Percentiles rank a stretch among this genome's conserved stretches.
Conservation (phyloP, 2,113 vertebrate species). For the Capreolus pygargus region DNA sequence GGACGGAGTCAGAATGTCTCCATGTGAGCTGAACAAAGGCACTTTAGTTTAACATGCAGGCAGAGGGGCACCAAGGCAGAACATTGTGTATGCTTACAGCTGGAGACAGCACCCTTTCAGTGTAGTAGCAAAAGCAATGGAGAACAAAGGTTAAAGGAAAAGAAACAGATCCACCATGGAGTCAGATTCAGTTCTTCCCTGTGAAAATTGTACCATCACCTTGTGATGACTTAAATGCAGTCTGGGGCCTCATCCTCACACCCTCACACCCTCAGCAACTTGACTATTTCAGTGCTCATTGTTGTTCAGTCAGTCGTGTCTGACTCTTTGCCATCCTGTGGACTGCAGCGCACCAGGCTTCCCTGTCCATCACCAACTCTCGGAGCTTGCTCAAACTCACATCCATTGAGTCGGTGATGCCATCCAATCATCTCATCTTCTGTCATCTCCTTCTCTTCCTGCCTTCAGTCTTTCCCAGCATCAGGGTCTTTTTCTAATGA, state of each 20-base stretch:
- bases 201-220: neutral
- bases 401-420: neutral
- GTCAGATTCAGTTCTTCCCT: neutral
- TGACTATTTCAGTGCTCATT: neutral
- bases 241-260: no score
- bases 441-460: neutral
- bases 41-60: neutral
- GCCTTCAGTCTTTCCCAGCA: neutral
- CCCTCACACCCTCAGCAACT: no score
- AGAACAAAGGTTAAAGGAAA: neutral
- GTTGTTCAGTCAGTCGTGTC: neutral
- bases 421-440: neutral
- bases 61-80: neutral
- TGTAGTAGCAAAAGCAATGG: neutral
- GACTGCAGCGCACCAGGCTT: neutral
- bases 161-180: neutral
- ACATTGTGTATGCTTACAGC: neutral
- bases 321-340: neutral
- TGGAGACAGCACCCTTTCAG: neutral
- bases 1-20: neutral
- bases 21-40: neutral
- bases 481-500: neutral
- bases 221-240: neutral
- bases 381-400: accelerated
- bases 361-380: neutral